These are phyloP conservation scores for Vanessa atalanta DNA, from an alignment of 1,140 invertebrate genomes.

Conservation along the genomic window DNA sequence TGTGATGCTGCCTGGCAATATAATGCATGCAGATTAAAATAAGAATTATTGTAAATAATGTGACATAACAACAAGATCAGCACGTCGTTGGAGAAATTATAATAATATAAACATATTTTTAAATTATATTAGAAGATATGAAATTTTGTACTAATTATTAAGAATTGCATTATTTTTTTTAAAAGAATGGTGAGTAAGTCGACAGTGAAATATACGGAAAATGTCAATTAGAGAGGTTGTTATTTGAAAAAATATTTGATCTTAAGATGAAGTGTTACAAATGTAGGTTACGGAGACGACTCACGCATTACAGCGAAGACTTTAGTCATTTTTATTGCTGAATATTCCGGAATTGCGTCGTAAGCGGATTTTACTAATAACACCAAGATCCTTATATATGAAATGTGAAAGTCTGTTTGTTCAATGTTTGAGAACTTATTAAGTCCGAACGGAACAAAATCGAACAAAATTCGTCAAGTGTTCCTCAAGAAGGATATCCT, in stretches of 20 bases:
- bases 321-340: not conserved
- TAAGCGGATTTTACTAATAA: not conserved
- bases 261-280: not conserved
- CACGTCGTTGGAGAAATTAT: no score
- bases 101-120: not conserved
- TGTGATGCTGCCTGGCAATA: no score
- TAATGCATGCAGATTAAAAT: no score
- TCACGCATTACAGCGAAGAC: not conserved
- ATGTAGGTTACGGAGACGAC: not conserved
- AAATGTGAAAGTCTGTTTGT: no score
- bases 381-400: no score
- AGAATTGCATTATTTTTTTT: slow-evolving; percentile 4
- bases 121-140: not conserved
- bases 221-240: slow-evolving; percentile 4
- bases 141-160: not conserved
- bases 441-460: no score
- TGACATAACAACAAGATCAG: no score
- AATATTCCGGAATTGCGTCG: not conserved
- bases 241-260: not conserved
- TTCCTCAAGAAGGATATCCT: no score
- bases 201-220: slow-evolving; percentile 6
- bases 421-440: no score
- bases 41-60: no score
- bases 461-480: no score
- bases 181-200: slow-evolving; percentile 1